A percentile compares a stretch with the other conserved stretches of the same genome.
Conservation (phyloP, 2,797 vertebrate species). For the Antrozous pallidus region DNA sequence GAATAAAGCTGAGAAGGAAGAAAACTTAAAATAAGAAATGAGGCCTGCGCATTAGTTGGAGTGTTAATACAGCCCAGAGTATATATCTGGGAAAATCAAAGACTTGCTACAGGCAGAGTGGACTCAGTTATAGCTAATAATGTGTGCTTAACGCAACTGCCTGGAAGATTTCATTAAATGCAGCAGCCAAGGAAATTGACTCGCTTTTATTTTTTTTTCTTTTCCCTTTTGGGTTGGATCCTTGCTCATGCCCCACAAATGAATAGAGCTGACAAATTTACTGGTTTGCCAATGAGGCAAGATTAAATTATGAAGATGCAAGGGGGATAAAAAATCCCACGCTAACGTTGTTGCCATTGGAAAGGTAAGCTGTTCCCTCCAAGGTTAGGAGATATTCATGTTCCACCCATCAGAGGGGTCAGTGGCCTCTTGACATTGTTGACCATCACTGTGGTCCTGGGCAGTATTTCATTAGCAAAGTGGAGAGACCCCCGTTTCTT, state of each 20-base stretch:
- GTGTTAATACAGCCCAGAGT: constrained; percentile 54
- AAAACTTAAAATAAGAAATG: constrained; percentile 68
- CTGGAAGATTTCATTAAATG: constrained; percentile 75
- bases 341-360: constrained; percentile 68
- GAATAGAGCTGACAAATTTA: constrained; percentile 74
- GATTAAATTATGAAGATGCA: constrained; percentile 75
- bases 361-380: constrained; percentile 69
- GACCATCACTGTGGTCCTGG: not conserved
- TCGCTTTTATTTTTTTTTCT: constrained; percentile 25
- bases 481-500: constrained; percentile 22
- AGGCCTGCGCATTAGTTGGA: constrained; percentile 17
- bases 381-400: not conserved
- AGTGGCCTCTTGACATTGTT: constrained; percentile 11
- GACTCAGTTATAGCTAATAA: constrained; percentile 58
- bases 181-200: constrained; percentile 72
- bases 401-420: not conserved
- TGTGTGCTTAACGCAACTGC: constrained; percentile 67
- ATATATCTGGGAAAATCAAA: constrained; percentile 66
- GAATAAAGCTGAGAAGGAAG: constrained; percentile 51
- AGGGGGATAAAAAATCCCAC: constrained; percentile 47
- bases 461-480: not conserved
- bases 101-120: constrained; percentile 53
- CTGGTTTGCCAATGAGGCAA: constrained; percentile 69
- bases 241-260: constrained; percentile 51
- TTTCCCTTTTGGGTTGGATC: constrained; percentile 48